Conservation (phyloP, 2,113 vertebrate species). For the Echinops telfairi region DNA sequence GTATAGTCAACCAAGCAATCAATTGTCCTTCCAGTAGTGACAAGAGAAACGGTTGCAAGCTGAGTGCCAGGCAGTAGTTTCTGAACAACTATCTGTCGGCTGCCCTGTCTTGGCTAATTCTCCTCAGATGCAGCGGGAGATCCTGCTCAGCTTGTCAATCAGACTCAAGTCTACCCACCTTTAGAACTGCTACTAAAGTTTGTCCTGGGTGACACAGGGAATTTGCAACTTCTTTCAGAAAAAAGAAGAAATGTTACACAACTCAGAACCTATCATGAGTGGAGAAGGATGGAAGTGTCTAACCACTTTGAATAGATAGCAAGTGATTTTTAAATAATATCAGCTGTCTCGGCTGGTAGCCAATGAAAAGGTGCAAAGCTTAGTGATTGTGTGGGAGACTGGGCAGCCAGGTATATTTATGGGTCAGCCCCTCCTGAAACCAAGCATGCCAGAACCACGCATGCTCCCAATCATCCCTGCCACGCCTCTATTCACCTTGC, state of each 20-base stretch:
- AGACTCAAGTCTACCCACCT: background rate
- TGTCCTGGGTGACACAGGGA: background rate
- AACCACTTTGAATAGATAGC: background rate
- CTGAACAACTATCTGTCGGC: background rate
- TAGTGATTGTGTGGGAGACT: background rate
- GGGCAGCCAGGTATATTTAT: too few species aligned
- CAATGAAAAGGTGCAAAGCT: background rate
- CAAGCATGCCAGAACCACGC: too few species aligned
- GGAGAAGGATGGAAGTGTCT: background rate
- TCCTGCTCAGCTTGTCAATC: background rate
- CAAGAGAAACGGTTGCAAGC: background rate
- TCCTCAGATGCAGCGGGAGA: background rate
- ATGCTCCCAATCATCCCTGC: too few species aligned
- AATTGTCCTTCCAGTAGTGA: background rate
- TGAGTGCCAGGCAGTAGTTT: background rate
- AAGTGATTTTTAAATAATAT: background rate
- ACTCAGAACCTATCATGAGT: background rate
- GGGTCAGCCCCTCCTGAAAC: too few species aligned
- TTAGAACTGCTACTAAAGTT: background rate
- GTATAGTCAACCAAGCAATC: background rate
- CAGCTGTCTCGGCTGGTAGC: background rate
- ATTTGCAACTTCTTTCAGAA: background rate
- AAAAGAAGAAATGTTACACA: background rate
- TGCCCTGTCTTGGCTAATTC: background rate
- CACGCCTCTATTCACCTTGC: accelerated